These are phyloP conservation scores for Apamea anceps DNA, from an alignment of 2,888 invertebrate species.

Conservation along the genomic window DNA sequence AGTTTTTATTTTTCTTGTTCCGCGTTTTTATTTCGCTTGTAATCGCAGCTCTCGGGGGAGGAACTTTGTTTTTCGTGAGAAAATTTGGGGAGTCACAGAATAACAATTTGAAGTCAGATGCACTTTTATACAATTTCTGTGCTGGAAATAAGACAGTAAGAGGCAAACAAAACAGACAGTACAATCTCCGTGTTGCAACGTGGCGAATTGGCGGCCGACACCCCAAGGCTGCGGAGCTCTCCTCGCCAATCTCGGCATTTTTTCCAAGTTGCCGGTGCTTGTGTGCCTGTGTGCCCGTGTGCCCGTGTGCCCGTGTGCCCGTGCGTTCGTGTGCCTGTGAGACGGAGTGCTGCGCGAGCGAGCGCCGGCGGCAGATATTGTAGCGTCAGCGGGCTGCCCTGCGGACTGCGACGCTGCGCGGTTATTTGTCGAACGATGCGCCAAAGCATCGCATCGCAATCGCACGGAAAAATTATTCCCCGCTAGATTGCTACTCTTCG, in stretches of 20 bases:
- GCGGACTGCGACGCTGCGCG: conserved; percentile 83
- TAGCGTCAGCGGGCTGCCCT: conserved; percentile 85
- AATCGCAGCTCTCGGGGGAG: conserved; percentile 64
- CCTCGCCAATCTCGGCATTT: conserved; percentile 87
- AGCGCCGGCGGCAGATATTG: conserved; percentile 82
- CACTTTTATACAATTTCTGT: conserved; percentile 84
- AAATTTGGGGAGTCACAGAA: conserved; percentile 78
- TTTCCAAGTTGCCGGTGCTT: conserved; percentile 80
- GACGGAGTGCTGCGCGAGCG: conserved; percentile 64
- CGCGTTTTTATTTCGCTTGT: conserved; percentile 65
- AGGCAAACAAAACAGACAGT: conserved; percentile 87
- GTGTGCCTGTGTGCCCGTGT: conserved; percentile 52
- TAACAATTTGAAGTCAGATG: conserved; percentile 82
- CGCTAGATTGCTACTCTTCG: conserved; percentile 85
- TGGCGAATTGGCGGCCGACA: conserved; percentile 86
- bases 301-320: conserved; percentile 56
- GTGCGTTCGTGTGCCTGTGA: conserved; percentile 52
- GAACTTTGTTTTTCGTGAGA: conserved; percentile 69
- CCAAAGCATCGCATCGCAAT: conserved; percentile 89
- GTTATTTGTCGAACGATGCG: conserved; percentile 89
- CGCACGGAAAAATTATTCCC: conserved; percentile 87
- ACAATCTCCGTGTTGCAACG: conserved; percentile 88
- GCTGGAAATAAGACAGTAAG: conserved; percentile 87
- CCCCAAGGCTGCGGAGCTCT: conserved; percentile 83
- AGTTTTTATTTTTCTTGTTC: conserved; percentile 66